Evolutionary conservation across 2,888 invertebrate genomes (phyloP), one percentile per base, ranked within the genome.

Genomic region (Lacanobia oleracea): DNA sequence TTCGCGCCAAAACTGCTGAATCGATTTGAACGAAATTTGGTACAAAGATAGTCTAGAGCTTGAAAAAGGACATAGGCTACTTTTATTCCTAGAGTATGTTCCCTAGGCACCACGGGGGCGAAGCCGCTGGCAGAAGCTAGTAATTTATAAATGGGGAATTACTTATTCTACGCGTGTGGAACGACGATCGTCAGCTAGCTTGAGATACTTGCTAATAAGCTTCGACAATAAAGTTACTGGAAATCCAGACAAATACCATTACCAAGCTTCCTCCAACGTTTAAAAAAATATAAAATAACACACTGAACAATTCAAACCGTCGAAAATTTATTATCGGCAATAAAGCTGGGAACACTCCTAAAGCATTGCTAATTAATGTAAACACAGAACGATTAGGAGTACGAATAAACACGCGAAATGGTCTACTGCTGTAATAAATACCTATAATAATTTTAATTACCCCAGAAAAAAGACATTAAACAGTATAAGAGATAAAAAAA

Each of bases 311-410:
- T 92, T 91, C 88, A 89, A 90, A 88, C 87, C 86, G 82, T 83
- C 83, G 82, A 87, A 93, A 94, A 95, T 95, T 95, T 94, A 96
- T 95, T 81, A 90, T 91, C 88, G 84, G 93, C 92, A 94, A 95
- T 96, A 95, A 95, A 95, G 87, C 92, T 90, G 89, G 89, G 90
- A 94, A 91, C 93, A 92, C 88, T 92, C 92, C 92, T 94, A 93
- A 95, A 95, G 93, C 94, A 95, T 96, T 90, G 91, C 94, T 95
- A 95, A 96, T 95, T 95, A 96, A 95, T 96, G 95, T 95, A 94
- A 96, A 96, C 95, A 95, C 88, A 88, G 88, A 94, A 92, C 95
- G 95, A 95, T 96, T 95, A 95, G 93, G 91, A 90, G 87, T 89
- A 87, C 91, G 89, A 92, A 93, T 93, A 95, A 95, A 94, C 95